Conservation (phyloP, 2,888 invertebrate genomes). For the Alviniconcha strummeri region DNA sequence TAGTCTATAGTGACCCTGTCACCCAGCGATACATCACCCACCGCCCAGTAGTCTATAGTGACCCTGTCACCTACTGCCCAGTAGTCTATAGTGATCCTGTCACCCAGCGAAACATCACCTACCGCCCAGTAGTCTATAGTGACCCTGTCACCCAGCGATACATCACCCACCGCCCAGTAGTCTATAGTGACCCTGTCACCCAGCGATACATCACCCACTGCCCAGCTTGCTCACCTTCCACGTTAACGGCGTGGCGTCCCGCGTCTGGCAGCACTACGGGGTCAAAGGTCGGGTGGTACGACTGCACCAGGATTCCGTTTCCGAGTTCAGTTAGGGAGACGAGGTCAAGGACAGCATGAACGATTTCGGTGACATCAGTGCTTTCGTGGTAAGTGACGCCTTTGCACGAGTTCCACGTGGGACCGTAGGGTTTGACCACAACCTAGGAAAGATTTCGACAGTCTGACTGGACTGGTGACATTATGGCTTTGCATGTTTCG, state of each 20-base stretch:
- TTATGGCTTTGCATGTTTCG: not conserved
- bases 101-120: no score
- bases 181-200: no score
- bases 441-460: conserved; percentile 39
- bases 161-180: no score
- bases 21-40: no score
- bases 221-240: not conserved
- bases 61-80: no score
- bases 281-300: conserved; percentile 43
- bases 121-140: no score
- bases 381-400: conserved; percentile 50
- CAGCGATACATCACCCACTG: no score
- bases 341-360: conserved; percentile 41
- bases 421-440: conserved; percentile 59
- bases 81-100: no score
- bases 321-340: conserved; percentile 41
- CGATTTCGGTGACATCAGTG: conserved; percentile 37
- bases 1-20: no score
- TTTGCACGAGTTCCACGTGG: conserved; percentile 49
- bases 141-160: no score
- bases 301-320: conserved; percentile 49
- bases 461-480: not conserved
- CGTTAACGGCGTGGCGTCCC: conserved; percentile 15
- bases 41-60: no score
- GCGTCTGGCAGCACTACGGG: not conserved